These are phyloP conservation scores for Macroglossus sobrinus DNA, from an alignment of 2,113 vertebrate species.

Conservation along the genomic window DNA sequence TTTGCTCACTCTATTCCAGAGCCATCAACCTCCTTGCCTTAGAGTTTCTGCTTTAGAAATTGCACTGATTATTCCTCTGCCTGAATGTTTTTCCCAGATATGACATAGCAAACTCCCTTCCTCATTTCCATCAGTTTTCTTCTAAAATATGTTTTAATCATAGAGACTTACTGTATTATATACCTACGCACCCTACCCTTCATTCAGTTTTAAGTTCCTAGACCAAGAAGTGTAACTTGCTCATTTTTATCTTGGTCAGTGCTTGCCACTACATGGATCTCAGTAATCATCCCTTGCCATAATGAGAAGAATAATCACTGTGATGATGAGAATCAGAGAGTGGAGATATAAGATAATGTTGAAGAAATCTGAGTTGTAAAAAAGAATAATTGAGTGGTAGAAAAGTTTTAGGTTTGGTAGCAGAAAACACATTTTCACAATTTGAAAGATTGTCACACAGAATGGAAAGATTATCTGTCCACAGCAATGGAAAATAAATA, in stretches of 20 bases:
- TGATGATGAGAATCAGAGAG: background rate
- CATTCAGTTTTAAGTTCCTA: background rate
- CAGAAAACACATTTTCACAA: background rate
- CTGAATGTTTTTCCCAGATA: background rate
- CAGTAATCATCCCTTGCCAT: background rate
- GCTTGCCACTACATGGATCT: background rate
- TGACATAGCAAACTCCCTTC: fast-evolving
- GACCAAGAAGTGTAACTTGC: background rate
- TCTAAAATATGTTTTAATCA: background rate
- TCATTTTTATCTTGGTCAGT: background rate
- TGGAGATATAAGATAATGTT: background rate
- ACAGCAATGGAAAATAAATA: background rate
- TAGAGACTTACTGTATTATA: fast-evolving
- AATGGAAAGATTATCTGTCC: background rate
- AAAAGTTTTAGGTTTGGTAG: background rate
- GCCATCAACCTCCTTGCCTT: background rate
- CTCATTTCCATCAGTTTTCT: background rate
- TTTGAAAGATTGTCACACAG: background rate
- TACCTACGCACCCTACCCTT: background rate
- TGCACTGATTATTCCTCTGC: background rate
- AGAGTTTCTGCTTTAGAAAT: background rate
- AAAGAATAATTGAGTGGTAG: background rate
- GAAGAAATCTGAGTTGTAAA: background rate
- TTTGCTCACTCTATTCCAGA: background rate
- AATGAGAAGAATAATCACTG: background rate